Evolutionary conservation across 2,888 invertebrate genomes (phyloP).

Genomic region (Cremastinae sp.): DNA sequence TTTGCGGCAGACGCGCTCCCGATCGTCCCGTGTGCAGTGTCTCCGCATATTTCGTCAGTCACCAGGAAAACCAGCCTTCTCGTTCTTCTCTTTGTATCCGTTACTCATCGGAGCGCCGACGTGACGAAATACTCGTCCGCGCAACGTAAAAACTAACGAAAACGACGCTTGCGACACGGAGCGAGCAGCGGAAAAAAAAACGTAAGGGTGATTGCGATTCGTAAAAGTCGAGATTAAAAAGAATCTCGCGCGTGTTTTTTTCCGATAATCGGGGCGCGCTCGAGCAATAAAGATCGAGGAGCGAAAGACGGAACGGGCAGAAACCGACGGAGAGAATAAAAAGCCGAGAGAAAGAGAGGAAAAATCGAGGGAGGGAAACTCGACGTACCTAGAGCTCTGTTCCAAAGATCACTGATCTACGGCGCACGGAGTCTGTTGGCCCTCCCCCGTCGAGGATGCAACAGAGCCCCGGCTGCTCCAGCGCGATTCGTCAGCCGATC

Average conservation of each 20-base stretch:
- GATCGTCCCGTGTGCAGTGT: conserved; percentile 43
- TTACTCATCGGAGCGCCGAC: no score
- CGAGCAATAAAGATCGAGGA: neutral
- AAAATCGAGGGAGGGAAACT: conserved; percentile 12
- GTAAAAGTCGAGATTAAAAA: neutral
- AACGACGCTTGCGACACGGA: no score
- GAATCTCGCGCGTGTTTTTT: no score
- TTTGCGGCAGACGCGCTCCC: conserved; percentile 22
- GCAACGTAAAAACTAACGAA: no score
- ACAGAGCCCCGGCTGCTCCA: conserved; percentile 20
- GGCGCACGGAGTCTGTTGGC: conserved; percentile 49
- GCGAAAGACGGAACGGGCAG: conserved; percentile 3
- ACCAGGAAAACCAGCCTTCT: conserved; percentile 7
- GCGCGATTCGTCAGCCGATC: neutral
- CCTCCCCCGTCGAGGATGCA: conserved; percentile 27
- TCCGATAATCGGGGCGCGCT: no score
- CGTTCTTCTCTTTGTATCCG: neutral
- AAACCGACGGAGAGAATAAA: conserved; percentile 5
- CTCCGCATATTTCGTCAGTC: conserved; percentile 12
- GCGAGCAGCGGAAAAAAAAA: no score
- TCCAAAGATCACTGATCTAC: conserved; percentile 59
- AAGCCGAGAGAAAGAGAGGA: conserved; percentile 4
- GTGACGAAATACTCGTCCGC: no score
- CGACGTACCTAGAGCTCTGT: conserved; percentile 34
- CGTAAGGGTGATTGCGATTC: no score